Evolutionary conservation across 2,113 vertebrate species (phyloP), one percentile per base, ranked within the genome.

Genomic region (Seriola quinqueradiata): DNA sequence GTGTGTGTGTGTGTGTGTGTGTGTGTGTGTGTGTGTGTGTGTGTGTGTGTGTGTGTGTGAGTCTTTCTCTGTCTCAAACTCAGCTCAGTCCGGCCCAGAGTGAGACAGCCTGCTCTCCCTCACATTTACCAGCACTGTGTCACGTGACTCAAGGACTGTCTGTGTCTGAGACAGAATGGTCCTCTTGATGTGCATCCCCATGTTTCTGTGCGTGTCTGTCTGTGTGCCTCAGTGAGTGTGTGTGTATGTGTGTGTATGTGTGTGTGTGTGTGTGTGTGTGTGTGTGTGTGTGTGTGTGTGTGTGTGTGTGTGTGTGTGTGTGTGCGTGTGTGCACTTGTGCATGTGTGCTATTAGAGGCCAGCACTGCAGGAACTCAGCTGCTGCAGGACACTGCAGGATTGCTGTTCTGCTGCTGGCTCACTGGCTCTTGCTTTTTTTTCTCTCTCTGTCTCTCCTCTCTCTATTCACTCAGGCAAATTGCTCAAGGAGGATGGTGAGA

Each of bases 331-430:
- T 66, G 76, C 55, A 61, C 40, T 64, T 59, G 78, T 73, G 79
- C 21, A 48, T 75, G 83, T 70, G 79, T 76, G 85, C 79, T 90
- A 76, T 70, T 69, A 80, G 79, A 86, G 82, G 86, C 86, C 90
- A 69, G 89, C 90, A 94, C 95, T 96, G 95, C 95, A 96, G 92
- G 91, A 95, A 90, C 84, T 91, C 80, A 88, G 88, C 89, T 93
- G 93, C 95, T 94, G 95, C 93, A 95, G 94, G 94, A 94, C 91
- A 91, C 93, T 95, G 94, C 94, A 95, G 93, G 92, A 94, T 91
- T 88, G 90, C 87, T 89, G 88, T 42, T 92, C 84, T 89, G 81
- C 86, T 93, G 86, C 91, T 78, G 80, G 32, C 93, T 92, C 87
- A 80, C 82, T 59, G 42, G 59, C 85, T 86, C 77, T 79, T 78